Evolutionary conservation across 2,797 vertebrate genomes (phyloP).

Genomic region (Sitta carolinensis): DNA sequence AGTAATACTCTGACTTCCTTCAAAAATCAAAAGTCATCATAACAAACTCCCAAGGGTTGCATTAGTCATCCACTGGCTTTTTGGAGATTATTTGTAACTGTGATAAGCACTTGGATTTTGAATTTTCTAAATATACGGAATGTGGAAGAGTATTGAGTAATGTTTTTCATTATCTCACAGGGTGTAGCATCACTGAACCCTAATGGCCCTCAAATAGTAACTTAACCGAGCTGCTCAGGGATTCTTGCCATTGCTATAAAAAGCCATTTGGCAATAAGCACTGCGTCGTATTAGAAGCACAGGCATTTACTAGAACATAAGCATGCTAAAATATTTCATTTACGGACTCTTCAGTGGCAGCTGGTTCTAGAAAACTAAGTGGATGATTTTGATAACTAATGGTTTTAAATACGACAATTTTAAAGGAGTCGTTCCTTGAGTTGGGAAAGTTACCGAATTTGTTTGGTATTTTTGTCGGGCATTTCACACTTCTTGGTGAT

Average conservation of each 20-base stretch:
- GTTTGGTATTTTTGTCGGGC: background rate
- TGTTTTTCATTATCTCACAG: slow-evolving; percentile 17
- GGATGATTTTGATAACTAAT: background rate
- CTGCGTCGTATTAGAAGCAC: background rate
- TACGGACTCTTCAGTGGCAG: background rate
- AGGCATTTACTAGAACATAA: background rate
- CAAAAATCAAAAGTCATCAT: background rate
- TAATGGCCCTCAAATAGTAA: slow-evolving; percentile 49
- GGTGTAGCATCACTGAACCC: slow-evolving; percentile 32
- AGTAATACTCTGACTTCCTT: background rate
- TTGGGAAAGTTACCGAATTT: background rate
- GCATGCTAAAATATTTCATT: background rate
- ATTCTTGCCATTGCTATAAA: slow-evolving; percentile 47
- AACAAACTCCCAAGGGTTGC: background rate
- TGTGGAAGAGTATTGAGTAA: background rate
- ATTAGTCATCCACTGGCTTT: background rate
- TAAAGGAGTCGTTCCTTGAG: background rate
- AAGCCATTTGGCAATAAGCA: slow-evolving; percentile 53
- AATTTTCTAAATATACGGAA: slow-evolving; percentile 28
- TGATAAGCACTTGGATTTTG: slow-evolving; percentile 24
- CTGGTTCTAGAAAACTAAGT: background rate
- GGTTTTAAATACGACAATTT: background rate
- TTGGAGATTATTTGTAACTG: slow-evolving; percentile 14
- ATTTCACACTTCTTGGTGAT: background rate
- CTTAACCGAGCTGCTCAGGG: slow-evolving; percentile 16